phyloP scores from a whole-genome alignment of 2,797 vertebrate genomes.

The Leptatherina wallacei region DNA sequence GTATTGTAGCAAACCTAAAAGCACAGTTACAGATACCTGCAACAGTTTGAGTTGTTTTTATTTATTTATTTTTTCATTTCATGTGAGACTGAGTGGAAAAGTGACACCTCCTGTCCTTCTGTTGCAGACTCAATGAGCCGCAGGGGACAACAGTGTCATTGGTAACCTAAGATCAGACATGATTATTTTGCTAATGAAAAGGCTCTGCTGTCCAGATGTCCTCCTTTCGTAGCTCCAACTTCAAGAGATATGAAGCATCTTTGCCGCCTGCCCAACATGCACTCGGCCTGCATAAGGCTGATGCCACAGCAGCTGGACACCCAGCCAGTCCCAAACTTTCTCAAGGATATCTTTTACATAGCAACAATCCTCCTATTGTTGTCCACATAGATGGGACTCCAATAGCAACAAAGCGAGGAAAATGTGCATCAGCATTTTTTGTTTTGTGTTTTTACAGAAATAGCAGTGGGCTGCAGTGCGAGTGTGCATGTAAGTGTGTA shows the following conservation, averaged over 20 bases:
- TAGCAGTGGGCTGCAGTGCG: conserved; percentile 23
- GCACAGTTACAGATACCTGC: conserved; percentile 16
- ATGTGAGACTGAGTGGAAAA: conserved; percentile 30
- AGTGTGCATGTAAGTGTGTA: conserved; percentile 10
- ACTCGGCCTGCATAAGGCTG: not conserved
- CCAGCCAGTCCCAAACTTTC: conserved; percentile 51
- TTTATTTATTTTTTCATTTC: not conserved
- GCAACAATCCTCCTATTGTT: conserved; percentile 72
- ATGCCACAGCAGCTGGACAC: conserved; percentile 55
- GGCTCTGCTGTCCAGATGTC: conserved; percentile 57
- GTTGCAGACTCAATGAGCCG: conserved; percentile 3
- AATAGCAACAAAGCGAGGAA: conserved; percentile 61
- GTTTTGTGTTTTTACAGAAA: conserved; percentile 31
- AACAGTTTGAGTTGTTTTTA: not conserved
- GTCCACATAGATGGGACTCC: conserved; percentile 42
- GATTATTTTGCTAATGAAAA: conserved; percentile 30
- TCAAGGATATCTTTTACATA: conserved; percentile 76
- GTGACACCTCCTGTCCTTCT: conserved; percentile 35
- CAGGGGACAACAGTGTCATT: conserved; percentile 1
- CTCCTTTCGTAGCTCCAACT: conserved; percentile 17
- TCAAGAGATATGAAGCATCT: conserved; percentile 12
- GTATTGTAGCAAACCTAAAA: not conserved
- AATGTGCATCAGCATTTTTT: conserved; percentile 63
- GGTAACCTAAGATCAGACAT: conserved; percentile 52
- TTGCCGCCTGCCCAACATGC: conserved; percentile 48